These are phyloP conservation scores for Neodiprion pinetum DNA, from an alignment of 1,140 invertebrate genomes.

Conservation along the genomic window DNA sequence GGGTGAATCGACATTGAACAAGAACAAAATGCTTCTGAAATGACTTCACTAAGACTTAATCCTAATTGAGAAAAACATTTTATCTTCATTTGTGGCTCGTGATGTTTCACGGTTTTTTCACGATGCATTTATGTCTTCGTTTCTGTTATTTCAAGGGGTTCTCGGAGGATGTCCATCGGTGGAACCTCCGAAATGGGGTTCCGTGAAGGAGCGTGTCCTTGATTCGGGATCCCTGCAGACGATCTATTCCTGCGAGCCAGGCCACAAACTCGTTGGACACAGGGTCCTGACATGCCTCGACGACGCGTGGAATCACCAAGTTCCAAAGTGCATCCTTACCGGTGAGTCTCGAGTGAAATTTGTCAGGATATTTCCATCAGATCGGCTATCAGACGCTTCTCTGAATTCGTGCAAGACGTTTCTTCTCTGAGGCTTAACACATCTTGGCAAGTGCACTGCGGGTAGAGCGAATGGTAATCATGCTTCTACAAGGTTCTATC, in stretches of 20 bases:
- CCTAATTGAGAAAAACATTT: not conserved
- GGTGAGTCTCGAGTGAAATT: slow-evolving; percentile 38
- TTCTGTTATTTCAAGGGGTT: not conserved
- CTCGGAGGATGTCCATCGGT: slow-evolving; percentile 38
- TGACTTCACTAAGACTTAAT: not conserved
- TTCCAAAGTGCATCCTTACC: slow-evolving; percentile 46
- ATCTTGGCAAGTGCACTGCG: too few relatives aligned
- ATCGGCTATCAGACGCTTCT: too few relatives aligned
- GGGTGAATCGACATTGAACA: not conserved
- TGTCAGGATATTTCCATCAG: too few relatives aligned
- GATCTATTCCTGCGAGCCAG: slow-evolving; percentile 49
- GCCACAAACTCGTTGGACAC: slow-evolving; percentile 48
- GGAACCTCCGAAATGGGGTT: slow-evolving; percentile 45
- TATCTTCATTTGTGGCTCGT: too few relatives aligned
- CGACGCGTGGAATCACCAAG: slow-evolving; percentile 47
- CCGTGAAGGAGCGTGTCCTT: slow-evolving; percentile 42
- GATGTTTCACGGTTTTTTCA: too few relatives aligned
- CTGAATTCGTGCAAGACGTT: too few relatives aligned
- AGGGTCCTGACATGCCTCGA: slow-evolving; percentile 49
- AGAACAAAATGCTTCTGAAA: slow-evolving; percentile 24
- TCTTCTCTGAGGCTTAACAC: too few relatives aligned
- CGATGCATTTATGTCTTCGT: too few relatives aligned
- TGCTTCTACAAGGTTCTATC: too few relatives aligned
- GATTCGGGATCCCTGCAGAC: slow-evolving; percentile 47
- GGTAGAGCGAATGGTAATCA: too few relatives aligned